These are phyloP conservation scores for Montifringilla adamsi DNA, from an alignment of 2,113 vertebrate species.

Conservation along the genomic window DNA sequence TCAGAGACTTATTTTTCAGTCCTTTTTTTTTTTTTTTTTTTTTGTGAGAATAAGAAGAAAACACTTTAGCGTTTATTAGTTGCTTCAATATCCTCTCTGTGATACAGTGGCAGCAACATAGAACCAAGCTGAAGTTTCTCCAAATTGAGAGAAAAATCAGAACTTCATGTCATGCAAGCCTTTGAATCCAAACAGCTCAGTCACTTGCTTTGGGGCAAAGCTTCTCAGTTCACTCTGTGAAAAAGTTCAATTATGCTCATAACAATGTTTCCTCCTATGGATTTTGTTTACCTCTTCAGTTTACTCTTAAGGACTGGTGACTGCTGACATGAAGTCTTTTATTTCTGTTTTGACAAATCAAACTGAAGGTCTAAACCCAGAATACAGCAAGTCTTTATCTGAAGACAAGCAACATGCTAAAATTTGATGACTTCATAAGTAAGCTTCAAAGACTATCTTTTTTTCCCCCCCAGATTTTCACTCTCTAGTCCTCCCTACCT, in stretches of 20 bases:
- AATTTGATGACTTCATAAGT: background rate
- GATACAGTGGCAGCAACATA: background rate
- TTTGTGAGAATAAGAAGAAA: background rate
- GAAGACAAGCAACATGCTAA: background rate
- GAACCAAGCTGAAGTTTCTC: background rate
- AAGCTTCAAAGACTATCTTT: background rate
- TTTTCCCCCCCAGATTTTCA: background rate
- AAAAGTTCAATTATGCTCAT: accelerated
- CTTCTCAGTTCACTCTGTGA: background rate
- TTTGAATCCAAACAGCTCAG: background rate
- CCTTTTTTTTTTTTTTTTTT: background rate
- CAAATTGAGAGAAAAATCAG: background rate
- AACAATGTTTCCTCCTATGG: background rate
- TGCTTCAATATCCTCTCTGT: background rate
- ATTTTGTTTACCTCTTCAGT: background rate
- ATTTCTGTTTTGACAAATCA: background rate
- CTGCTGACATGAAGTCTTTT: background rate
- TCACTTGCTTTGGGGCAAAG: background rate
- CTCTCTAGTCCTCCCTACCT: background rate
- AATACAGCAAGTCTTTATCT: background rate
- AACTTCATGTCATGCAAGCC: background rate
- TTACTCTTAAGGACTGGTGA: background rate
- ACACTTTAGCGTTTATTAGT: background rate
- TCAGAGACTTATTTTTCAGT: background rate
- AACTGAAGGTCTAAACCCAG: background rate